Base-by-base conservation (phyloP, 2,797 vertebrate genomes). In the Yasuhikotakia modesta region DNA sequence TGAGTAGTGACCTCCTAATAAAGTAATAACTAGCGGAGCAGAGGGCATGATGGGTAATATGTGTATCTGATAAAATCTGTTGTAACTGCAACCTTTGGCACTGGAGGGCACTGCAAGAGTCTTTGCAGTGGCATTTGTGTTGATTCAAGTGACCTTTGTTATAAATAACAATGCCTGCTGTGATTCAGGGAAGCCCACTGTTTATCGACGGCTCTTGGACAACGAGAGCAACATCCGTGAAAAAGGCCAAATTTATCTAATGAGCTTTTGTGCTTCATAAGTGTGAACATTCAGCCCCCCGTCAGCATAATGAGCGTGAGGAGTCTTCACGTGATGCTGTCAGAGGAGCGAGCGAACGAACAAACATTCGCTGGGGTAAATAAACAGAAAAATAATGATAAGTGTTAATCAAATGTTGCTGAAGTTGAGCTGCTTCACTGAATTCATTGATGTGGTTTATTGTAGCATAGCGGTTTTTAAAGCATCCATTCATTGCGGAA, bases 231-330 rank as follows among this genome's bases (percentile, higher is more conserved):
- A 63, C 71, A 14, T 64, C 55, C 55, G 50, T 68, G 68, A 80
- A 86, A 79, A 78, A 78, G 80, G 71, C 67, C 78, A 81, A 81
- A 83, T 92, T 86, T 91, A 92, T 90, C 86, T 90, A 91, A 92
- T 86, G 80, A 91, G 91, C 88, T 91, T 79, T 90, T 83, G 90
- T 78, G 85, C 88, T 89, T 90, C 83, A 90, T 90, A 90, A 91
- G 86, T 85, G 85, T 55, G 79, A 73, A 53, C 83, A 82, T 84
- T 86, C 79, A 7, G 76, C 88, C 89, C 89, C 81, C 80, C 65
- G 86, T 88, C 87, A 91, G 88, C 88, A 89, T 87, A 87, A 89
- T 58, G 85, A 90, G 85, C 72, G 16, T 84, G 83, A 84, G 85
- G 79, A 84, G 60, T 30, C 84, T 85, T 60, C 65, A 79, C 85